These are phyloP conservation scores for Clinocottus analis DNA, from an alignment of 2,113 vertebrate genomes.

Conservation along the genomic window DNA sequence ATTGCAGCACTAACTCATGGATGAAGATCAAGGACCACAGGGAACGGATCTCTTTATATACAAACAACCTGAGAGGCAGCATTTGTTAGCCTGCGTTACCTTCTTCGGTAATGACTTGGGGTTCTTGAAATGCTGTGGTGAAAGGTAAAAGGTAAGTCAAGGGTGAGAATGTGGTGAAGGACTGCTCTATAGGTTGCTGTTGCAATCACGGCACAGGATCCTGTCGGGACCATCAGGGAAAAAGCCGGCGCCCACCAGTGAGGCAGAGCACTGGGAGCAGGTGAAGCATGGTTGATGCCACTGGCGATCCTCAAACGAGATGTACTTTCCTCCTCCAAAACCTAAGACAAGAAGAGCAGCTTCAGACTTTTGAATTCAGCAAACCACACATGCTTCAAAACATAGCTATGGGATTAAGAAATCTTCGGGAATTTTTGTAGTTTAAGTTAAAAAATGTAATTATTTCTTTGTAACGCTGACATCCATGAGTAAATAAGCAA, in stretches of 20 bases:
- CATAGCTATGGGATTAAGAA: background rate
- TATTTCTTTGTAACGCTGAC: background rate
- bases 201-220: slow-evolving; percentile 95
- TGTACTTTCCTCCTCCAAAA: slow-evolving; percentile 96
- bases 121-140: slow-evolving; percentile 45
- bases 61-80: slow-evolving; percentile 61
- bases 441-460: background rate
- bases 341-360: slow-evolving; percentile 77
- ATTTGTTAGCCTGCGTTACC: slow-evolving; percentile 54
- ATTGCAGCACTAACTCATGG: slow-evolving; percentile 29
- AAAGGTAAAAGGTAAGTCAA: slow-evolving; percentile 10
- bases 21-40: slow-evolving; percentile 24
- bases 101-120: slow-evolving; percentile 44
- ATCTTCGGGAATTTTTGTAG: background rate
- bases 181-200: slow-evolving; percentile 87
- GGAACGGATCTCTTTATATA: slow-evolving; percentile 41
- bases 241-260: slow-evolving; percentile 96
- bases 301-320: slow-evolving; percentile 98
- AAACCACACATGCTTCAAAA: background rate
- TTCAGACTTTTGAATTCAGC: background rate
- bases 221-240: slow-evolving; percentile 88
- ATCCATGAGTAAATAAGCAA: background rate
- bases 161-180: background rate
- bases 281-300: slow-evolving; percentile 98
- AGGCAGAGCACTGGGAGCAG: slow-evolving; percentile 91